Evolutionary conservation across 2,113 vertebrate genomes (phyloP).

Genomic region (Vulpes ferrilata): DNA sequence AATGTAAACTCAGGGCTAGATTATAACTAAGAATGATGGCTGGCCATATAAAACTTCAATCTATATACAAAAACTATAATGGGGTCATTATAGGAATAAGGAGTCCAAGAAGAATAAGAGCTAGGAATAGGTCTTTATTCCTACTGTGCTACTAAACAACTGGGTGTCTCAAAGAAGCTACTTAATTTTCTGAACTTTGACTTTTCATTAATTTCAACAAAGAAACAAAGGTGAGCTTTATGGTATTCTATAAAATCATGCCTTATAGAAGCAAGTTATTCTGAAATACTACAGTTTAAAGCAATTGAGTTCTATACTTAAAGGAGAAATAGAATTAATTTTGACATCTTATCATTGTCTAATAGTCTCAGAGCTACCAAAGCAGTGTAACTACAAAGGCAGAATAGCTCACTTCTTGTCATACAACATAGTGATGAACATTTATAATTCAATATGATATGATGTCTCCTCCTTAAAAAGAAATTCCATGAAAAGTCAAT

Average conservation of each 20-base stretch:
- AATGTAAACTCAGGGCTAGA: not conserved
- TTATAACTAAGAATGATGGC: not conserved
- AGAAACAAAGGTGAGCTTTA: not conserved
- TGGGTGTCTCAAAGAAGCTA: not conserved
- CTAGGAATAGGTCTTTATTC: not conserved
- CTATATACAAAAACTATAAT: not conserved
- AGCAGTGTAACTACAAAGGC: not conserved
- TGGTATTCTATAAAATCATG: not conserved
- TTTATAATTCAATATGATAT: conserved; percentile 71
- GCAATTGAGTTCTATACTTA: not conserved
- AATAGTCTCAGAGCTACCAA: conserved; percentile 19
- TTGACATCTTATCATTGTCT: not conserved
- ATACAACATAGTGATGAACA: not conserved
- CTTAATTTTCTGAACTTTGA: not conserved
- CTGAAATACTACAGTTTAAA: not conserved
- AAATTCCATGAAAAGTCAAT: conserved; percentile 73
- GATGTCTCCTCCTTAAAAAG: conserved; percentile 72
- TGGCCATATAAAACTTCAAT: not conserved
- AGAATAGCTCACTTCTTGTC: not conserved
- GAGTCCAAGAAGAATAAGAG: not conserved
- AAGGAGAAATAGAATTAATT: not conserved
- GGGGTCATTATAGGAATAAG: not conserved
- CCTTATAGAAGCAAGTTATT: not conserved
- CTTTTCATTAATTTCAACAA: not conserved
- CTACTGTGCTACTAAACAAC: not conserved